Evolutionary conservation across 1,140 invertebrate species (phyloP), one percentile per base, ranked within the genome.

Genomic region (Dendroctonus valens): DNA sequence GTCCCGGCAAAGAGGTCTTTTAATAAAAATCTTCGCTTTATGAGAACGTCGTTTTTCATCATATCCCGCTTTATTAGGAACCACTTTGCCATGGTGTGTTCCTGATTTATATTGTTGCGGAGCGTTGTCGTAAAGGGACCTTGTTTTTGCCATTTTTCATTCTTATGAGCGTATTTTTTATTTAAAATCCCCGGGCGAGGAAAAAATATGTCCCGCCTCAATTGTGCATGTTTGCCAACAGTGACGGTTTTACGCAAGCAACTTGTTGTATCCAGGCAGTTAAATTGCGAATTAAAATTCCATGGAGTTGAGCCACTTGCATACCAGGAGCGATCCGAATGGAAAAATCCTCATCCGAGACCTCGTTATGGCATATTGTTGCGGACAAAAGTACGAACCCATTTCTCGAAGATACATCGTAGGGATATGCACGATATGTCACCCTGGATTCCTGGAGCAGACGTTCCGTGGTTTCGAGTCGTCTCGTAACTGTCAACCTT

Each of bases 91-190:
- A 58, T 65, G 62, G 52, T 58, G 41, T 57, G 54, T 15, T 57
- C 49, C 53, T 58, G 54, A 65, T 65, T 65, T 65, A 65, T 65
- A 50, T 58, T 57, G 54, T 57, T 40, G 53, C 62, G 62, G 48
- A 44, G 40, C 58, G 42, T 15, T 12, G 42, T 50, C 42, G 62
- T 58, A 41, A 58, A 39, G 54, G 54, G 42, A 58, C 54, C 54
- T 65, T 49, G 62, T 58, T 65, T 52, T 49, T 57, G 44, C 40
- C 54, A 57, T 65, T 65, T 65, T 50, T 65, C 62, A 53, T 58
- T 50, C 41, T 65, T 58, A 58, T 58, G 38, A 12, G 37, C 38
- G 26, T 46, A 58, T 58, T 63, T 63, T 54, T 63, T 63, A 63
- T 63, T 63, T 63, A 54, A 63, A 55, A 11, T 46, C 5, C 14